These are phyloP conservation scores for Lampris megalopsis DNA, from an alignment of 2,113 vertebrate genomes.

Conservation along the genomic window DNA sequence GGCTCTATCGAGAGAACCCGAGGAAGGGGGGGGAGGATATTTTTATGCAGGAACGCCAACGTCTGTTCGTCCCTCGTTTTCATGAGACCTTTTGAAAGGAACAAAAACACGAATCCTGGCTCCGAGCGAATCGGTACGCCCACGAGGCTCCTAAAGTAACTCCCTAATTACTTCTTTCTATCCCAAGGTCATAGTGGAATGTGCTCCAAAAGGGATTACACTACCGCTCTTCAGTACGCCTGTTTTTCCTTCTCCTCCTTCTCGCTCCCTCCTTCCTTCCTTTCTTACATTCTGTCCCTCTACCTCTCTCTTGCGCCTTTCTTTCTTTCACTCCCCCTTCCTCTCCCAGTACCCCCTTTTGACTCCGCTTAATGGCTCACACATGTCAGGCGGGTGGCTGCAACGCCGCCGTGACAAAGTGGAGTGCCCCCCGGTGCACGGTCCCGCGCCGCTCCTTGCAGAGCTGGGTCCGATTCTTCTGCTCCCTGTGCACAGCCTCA, in stretches of 20 bases:
- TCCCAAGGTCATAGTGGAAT: slow-evolving; percentile 77
- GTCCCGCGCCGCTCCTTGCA: slow-evolving; percentile 36
- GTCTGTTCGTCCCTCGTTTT: slow-evolving; percentile 69
- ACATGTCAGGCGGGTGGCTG: slow-evolving; percentile 71
- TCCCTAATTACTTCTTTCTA: slow-evolving; percentile 77
- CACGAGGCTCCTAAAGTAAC: slow-evolving; percentile 62
- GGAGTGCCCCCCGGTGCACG: slow-evolving; percentile 39
- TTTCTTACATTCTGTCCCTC: slow-evolving; percentile 2
- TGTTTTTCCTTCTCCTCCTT: slow-evolving; percentile 26
- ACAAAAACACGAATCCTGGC: slow-evolving; percentile 62
- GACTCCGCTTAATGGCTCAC: slow-evolving; percentile 70
- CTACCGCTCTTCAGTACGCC: slow-evolving; percentile 55
- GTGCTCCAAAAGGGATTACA: slow-evolving; percentile 76
- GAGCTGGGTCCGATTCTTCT: slow-evolving; percentile 50
- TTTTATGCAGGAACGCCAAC: slow-evolving; percentile 72
- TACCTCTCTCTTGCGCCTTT: slow-evolving; percentile 46
- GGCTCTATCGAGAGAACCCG: slow-evolving; percentile 57
- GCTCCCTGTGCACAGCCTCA: slow-evolving; percentile 58
- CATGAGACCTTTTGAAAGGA: slow-evolving; percentile 60
- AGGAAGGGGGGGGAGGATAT: slow-evolving; percentile 51
- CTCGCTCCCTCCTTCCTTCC: not conserved
- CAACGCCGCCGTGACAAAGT: slow-evolving; percentile 46
- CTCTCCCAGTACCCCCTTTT: slow-evolving; percentile 41
- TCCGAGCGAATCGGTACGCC: slow-evolving; percentile 54
- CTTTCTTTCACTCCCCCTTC: slow-evolving; percentile 48